Conservation (phyloP, 2,113 vertebrate genomes). For the Pseudopipra pipra region DNA sequence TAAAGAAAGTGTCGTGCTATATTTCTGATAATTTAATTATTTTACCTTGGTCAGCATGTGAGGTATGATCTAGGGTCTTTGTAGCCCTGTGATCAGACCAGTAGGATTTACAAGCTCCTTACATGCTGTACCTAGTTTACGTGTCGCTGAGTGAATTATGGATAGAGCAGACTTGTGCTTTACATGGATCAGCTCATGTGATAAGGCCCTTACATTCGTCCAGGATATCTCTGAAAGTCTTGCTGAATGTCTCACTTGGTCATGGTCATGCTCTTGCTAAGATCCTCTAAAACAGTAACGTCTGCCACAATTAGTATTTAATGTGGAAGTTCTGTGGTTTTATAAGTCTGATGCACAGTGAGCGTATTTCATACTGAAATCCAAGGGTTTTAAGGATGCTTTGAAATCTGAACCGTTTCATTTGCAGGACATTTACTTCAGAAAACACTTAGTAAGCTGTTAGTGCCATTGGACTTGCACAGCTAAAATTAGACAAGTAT, state of each 20-base stretch:
- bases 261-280: background rate
- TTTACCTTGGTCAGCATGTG: background rate
- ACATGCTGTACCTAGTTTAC: background rate
- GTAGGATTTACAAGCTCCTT: background rate
- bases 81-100: background rate
- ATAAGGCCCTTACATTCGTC: background rate
- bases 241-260: background rate
- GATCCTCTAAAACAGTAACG: background rate
- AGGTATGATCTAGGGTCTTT: background rate
- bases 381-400: background rate
- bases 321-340: background rate
- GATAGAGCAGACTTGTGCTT: background rate
- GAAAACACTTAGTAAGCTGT: background rate
- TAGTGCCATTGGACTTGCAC: background rate
- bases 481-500: background rate
- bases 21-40: background rate
- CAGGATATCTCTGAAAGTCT: background rate
- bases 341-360: background rate
- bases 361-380: background rate
- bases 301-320: background rate
- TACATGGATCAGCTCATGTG: background rate
- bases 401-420: background rate
- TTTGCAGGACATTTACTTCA: background rate
- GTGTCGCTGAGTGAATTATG: background rate
- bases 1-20: background rate